phyloP scores from a whole-genome alignment of 2,113 vertebrate species.

The Nothocercus nigrocapillus region DNA sequence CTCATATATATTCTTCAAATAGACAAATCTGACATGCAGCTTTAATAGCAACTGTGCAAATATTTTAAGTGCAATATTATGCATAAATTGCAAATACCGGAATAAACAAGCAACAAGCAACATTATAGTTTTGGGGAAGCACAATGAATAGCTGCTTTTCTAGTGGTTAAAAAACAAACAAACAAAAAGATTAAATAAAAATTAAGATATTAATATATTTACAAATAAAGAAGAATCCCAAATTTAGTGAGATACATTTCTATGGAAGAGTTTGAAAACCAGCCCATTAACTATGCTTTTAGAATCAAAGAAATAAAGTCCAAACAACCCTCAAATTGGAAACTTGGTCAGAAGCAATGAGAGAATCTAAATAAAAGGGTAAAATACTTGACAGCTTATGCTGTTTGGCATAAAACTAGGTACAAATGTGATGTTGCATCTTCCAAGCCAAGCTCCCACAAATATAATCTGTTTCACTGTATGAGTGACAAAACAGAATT shows the following conservation, averaged over 20 bases:
- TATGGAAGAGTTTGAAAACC: neutral
- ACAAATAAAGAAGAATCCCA: neutral
- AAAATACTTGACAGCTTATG: neutral
- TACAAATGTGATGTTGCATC: neutral
- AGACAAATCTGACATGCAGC: neutral
- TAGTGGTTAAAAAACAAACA: neutral
- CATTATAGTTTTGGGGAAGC: neutral
- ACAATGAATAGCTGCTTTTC: neutral
- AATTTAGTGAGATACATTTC: neutral
- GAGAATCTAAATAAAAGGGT: neutral
- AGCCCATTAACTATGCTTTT: neutral
- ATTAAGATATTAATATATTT: neutral
- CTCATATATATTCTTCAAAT: neutral
- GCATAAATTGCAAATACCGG: neutral
- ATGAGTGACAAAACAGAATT: neutral
- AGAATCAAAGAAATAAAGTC: neutral
- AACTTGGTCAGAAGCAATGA: neutral
- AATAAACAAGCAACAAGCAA: neutral
- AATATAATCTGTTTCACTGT: neutral
- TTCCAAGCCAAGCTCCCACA: neutral
- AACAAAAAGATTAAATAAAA: neutral
- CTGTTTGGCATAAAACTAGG: neutral
- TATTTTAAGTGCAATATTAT: conserved; percentile 10
- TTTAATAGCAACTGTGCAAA: conserved; percentile 21
- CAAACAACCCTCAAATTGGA: neutral